Conservation (phyloP, 1,140 invertebrate genomes). For the Bombus haemorrhoidalis region DNA sequence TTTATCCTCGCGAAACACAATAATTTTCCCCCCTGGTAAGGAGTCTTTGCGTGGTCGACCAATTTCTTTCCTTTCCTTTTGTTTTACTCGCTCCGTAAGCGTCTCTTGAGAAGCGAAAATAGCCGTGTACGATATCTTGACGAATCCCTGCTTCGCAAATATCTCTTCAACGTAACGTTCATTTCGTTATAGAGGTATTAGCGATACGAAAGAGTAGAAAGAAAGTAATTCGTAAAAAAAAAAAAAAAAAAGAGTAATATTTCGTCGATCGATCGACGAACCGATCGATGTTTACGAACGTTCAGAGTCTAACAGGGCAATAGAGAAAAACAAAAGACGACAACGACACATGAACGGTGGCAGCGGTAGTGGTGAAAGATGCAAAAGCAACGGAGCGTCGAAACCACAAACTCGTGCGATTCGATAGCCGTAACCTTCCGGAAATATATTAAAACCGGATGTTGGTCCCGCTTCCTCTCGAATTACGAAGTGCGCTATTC, state of each 20-base stretch:
- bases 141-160: background rate
- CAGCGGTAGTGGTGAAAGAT: slow-evolving; percentile 1
- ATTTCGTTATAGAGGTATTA: background rate
- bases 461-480: slow-evolving; percentile 70
- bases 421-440: slow-evolving; percentile 75
- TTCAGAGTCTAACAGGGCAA: background rate
- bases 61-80: background rate
- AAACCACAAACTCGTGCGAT: slow-evolving; percentile 74
- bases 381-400: slow-evolving; percentile 37
- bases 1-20: background rate
- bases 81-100: background rate
- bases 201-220: background rate
- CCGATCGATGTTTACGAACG: too few relatives aligned
- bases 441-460: slow-evolving; percentile 79
- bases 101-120: background rate
- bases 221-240: too few relatives aligned
- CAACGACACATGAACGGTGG: slow-evolving; percentile 41
- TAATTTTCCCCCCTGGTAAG: background rate
- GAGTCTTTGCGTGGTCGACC: fast-evolving
- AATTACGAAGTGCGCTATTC: background rate
- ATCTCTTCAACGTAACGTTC: background rate
- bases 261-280: background rate
- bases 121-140: background rate
- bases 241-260: too few relatives aligned
- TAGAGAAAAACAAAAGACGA: slow-evolving; percentile 8